Base-by-base conservation (phyloP, 2,113 vertebrate genomes). In the Oryzias curvinotus region DNA sequence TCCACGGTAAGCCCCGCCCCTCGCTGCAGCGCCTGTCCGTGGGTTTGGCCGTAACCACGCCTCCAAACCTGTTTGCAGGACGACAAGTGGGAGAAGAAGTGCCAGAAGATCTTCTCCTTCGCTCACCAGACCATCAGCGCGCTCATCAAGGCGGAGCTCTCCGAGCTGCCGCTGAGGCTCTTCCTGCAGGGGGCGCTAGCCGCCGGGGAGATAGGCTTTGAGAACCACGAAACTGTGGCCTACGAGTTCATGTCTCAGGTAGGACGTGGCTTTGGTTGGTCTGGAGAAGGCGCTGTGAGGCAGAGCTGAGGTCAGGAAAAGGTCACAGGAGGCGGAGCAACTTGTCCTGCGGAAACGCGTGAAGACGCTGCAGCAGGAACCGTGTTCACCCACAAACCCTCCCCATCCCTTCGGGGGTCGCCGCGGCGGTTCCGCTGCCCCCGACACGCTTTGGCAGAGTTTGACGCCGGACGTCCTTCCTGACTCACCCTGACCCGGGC, bases 201-300 rank as follows among this genome's bases (percentile, higher is more conserved):
- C 45, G 97, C 96, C 0, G 97, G 97, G 7, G 96, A 99, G 86
- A 96, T 99, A 36, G 96, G 95, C 75, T 99, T 99, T 74, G 97
- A 99, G 80, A 99, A 99, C 80, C 97, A 99, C 0, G 97, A 99
- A 88, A 99, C 97, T 0, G 96, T 99, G 57, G 97, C 97, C 0
- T 99, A 99, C 21, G 97, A 99, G 80, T 99, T 99, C 87, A 99
- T 99, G 97, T 99, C 97, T 47, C 97, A 99, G 96, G 97, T 98
- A 73, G 1, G 68, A 55, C 19, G 23, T 3, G 15, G 1, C 2
- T 26, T 41, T 18, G 36, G 10, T 36, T 36, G 12, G 12, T 12
- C 36, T 36, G 36, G 36, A 36, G 3, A 10, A 0, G 12, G 12
- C 30, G 8, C 36, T 36, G 1, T 10, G 10, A 36, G 2, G 21